phyloP scores from a whole-genome alignment of 2,113 vertebrate species.

The Spea multiplicata region DNA sequence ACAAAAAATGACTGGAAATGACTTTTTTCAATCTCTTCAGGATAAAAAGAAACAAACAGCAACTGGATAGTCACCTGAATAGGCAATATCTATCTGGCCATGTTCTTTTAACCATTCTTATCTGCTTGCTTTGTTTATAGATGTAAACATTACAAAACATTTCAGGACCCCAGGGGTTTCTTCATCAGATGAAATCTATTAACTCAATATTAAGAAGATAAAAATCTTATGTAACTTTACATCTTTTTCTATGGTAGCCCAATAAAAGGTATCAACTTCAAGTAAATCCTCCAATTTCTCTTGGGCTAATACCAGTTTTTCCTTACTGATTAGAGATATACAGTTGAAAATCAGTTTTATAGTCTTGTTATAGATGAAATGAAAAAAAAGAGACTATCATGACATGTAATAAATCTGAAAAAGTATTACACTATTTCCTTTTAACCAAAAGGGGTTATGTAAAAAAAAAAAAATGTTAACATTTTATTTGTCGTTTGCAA shows the following conservation, averaged over 20 bases:
- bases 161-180: no score
- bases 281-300: no score
- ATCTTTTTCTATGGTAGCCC: no score
- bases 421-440: background rate
- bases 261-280: no score
- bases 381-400: background rate
- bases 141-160: no score
- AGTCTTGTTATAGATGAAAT: background rate
- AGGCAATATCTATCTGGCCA: background rate
- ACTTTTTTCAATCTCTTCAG: constrained; percentile 51
- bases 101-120: no score
- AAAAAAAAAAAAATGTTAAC: background rate
- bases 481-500: no score
- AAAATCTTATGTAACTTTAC: no score
- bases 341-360: background rate
- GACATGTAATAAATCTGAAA: no score
- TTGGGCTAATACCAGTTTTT: background rate
- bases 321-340: background rate
- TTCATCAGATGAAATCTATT: no score
- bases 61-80: constrained; percentile 46
- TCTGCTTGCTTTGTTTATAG: no score
- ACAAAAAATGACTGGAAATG: constrained; percentile 43
- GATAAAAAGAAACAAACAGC: constrained; percentile 56
- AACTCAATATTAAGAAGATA: no score
- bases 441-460: background rate